Conservation (phyloP, 2,888 invertebrate genomes). For the Rutpela maculata region DNA sequence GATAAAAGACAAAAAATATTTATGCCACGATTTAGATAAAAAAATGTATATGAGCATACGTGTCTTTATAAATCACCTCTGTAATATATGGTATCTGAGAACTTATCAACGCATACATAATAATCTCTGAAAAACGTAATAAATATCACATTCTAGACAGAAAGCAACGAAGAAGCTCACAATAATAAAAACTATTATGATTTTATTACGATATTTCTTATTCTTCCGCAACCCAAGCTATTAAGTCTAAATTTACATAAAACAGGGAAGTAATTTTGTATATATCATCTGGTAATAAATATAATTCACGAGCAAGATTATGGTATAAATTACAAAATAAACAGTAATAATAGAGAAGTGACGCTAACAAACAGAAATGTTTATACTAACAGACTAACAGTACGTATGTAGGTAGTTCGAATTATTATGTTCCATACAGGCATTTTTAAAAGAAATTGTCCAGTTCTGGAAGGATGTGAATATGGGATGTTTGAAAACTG, state of each 20-base stretch:
- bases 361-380: no score
- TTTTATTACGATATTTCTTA: background rate
- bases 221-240: background rate
- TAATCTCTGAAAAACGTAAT: conserved; percentile 4
- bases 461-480: no score
- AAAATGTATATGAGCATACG: background rate
- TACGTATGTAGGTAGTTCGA: no score
- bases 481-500: no score
- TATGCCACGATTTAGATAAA: conserved; percentile 31
- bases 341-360: no score
- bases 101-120: conserved; percentile 15
- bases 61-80: conserved; percentile 20
- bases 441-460: no score
- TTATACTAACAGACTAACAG: no score
- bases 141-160: conserved; percentile 1
- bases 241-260: background rate
- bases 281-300: background rate
- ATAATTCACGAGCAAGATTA: background rate
- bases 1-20: conserved; percentile 29
- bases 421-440: no score
- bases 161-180: background rate
- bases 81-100: conserved; percentile 16
- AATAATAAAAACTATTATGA: background rate
- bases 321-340: no score
- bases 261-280: background rate